A percentile compares a stretch with the other conserved stretches of the same genome.
Conservation (phyloP, 2,797 vertebrate genomes). For the Decapterus maruadsi region DNA sequence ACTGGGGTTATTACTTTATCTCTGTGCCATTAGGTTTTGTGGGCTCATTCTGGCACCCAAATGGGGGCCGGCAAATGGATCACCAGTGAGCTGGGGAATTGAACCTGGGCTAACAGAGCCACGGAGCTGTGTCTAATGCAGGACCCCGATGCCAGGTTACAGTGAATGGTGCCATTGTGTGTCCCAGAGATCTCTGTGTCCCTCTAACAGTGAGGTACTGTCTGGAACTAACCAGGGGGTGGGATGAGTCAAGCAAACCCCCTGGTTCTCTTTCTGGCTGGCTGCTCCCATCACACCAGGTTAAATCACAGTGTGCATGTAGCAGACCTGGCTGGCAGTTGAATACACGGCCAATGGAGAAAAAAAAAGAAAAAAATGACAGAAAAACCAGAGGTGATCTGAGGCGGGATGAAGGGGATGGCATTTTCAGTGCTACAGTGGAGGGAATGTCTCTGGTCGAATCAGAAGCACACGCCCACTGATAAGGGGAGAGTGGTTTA, state of each 20-base stretch:
- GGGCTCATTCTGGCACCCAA: conserved; percentile 53
- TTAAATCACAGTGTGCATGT: conserved; percentile 75
- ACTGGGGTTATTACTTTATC: conserved; percentile 54
- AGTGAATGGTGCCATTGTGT: conserved; percentile 79
- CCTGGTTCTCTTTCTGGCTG: conserved; percentile 60
- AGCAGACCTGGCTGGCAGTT: conserved; percentile 53
- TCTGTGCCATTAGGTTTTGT: conserved; percentile 39
- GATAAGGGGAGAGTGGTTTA: conserved; percentile 10
- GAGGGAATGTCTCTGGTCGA: conserved; percentile 26
- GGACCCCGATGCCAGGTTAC: conserved; percentile 66
- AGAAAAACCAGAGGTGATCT: conserved; percentile 39
- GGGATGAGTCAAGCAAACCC: conserved; percentile 68
- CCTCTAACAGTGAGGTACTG: conserved; percentile 76
- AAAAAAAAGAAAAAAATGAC: neutral
- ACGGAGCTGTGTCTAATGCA: conserved; percentile 78
- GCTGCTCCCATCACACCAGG: conserved; percentile 73
- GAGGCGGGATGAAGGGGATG: conserved; percentile 55
- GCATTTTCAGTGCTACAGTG: conserved; percentile 44
- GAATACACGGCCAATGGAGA: conserved; percentile 7
- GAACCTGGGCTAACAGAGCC: conserved; percentile 60
- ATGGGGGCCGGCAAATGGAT: conserved; percentile 43
- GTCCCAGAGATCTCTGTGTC: conserved; percentile 65
- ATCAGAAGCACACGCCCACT: conserved; percentile 9
- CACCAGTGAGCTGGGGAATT: conserved; percentile 45
- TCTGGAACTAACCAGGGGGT: conserved; percentile 70